A percentile compares a stretch with the other conserved stretches of the same genome.
Evolutionary conservation across 1,140 invertebrate genomes (phyloP).

Genomic region (Cherax destructor): DNA sequence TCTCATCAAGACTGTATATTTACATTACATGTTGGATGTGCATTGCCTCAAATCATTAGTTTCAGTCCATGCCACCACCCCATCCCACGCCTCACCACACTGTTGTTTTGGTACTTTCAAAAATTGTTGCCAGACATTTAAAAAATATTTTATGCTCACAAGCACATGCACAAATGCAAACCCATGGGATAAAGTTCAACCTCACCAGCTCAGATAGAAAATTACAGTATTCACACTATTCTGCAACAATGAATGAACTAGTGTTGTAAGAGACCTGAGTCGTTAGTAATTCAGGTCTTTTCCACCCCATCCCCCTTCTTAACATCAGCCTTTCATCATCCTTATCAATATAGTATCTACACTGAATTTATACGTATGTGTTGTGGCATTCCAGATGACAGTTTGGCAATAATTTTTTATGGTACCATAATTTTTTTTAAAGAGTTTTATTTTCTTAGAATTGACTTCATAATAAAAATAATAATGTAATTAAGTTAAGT

Average conservation of each 20-base stretch:
- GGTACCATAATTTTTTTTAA: conserved; percentile 28
- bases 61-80: not conserved
- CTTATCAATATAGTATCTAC: not conserved
- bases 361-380: not conserved
- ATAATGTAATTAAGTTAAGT: no score
- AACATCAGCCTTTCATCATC: not conserved
- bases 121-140: conserved; percentile 26
- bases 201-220: not conserved
- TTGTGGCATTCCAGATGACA: conserved; percentile 21
- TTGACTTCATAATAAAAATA: no score
- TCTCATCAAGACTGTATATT: not conserved
- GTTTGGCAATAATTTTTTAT: conserved; percentile 40
- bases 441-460: conserved; percentile 44
- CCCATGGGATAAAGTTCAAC: no score
- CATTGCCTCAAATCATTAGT: not conserved
- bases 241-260: not conserved
- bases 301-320: no score
- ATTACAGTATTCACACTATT: not conserved
- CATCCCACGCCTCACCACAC: conserved; percentile 11
- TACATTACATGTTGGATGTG: not conserved
- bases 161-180: not conserved
- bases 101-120: conserved; percentile 37
- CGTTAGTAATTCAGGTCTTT: not conserved
- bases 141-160: not conserved
- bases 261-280: not conserved